Conservation (phyloP, 2,888 invertebrate species). For the Branchipolynoe longqiensis region DNA sequence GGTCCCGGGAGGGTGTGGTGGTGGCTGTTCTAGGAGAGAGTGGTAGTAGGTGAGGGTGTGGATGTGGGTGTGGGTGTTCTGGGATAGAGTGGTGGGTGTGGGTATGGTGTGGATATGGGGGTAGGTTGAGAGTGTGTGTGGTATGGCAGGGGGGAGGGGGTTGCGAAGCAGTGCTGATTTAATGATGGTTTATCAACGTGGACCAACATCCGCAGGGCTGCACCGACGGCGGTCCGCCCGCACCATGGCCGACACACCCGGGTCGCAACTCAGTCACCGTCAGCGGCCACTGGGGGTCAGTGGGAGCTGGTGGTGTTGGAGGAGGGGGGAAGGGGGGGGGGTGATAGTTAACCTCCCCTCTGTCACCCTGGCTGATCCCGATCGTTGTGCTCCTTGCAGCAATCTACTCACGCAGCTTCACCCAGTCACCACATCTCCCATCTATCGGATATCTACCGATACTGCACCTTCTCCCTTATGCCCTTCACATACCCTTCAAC, state of each 20-base stretch:
- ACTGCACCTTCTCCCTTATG: too few relatives aligned
- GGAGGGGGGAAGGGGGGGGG: not conserved
- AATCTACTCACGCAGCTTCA: not conserved
- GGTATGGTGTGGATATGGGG: not conserved
- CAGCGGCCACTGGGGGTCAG: too few relatives aligned
- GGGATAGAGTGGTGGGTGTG: not conserved
- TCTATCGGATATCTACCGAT: too few relatives aligned
- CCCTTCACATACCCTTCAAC: too few relatives aligned
- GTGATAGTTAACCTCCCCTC: not conserved
- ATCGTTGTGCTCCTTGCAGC: not conserved
- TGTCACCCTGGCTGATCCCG: not conserved
- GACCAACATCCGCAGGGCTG: conserved; percentile 3
- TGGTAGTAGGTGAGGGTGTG: not conserved
- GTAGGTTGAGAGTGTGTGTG: not conserved
- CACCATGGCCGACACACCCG: not conserved
- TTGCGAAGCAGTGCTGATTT: not conserved
- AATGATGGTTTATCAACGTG: conserved; percentile 5
- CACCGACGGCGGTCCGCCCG: not conserved
- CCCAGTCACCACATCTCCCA: not conserved
- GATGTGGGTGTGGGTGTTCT: not conserved
- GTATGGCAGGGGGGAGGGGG: not conserved
- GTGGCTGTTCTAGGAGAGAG: not conserved
- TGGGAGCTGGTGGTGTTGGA: too few relatives aligned
- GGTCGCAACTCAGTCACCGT: too few relatives aligned
- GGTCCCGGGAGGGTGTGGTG: too few relatives aligned